Evolutionary conservation across 2,888 invertebrate species (phyloP).

Genomic region (Acrobasis suavella): DNA sequence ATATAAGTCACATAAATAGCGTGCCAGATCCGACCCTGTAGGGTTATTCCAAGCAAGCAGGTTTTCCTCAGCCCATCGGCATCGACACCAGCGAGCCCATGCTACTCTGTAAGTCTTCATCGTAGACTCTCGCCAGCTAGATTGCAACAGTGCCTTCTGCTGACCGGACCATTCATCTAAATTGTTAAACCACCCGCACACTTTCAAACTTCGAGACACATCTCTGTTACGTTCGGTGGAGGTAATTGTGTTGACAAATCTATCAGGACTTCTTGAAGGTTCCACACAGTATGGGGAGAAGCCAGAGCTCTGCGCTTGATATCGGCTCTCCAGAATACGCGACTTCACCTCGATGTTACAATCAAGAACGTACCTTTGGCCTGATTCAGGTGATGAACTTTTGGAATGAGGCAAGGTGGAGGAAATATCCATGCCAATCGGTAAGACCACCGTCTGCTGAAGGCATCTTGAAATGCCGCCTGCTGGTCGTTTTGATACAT

Average conservation of each 20-base stretch:
- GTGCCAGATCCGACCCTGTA: no score
- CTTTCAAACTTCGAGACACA: constrained; percentile 29
- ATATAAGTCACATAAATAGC: no score
- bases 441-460: constrained; percentile 24
- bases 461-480: constrained; percentile 24
- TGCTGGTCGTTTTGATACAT: constrained; percentile 24
- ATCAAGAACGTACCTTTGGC: constrained; percentile 20
- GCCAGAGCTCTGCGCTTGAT: constrained; percentile 32
- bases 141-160: not conserved
- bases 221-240: constrained; percentile 24
- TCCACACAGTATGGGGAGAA: constrained; percentile 25
- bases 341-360: constrained; percentile 38
- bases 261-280: constrained; percentile 18
- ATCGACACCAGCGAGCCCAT: not conserved
- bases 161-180: not conserved
- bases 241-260: not conserved
- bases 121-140: constrained; percentile 27
- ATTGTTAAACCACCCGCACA: constrained; percentile 25
- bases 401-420: constrained; percentile 27
- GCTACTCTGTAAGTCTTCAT: constrained; percentile 26
- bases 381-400: constrained; percentile 24
- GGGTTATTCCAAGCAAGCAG: not conserved
- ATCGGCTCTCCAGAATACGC: constrained; percentile 38
- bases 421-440: constrained; percentile 29
- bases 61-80: not conserved